These are phyloP conservation scores for Lottia gigantea DNA, from an alignment of 2,888 invertebrate genomes.

Conservation along the genomic window DNA sequence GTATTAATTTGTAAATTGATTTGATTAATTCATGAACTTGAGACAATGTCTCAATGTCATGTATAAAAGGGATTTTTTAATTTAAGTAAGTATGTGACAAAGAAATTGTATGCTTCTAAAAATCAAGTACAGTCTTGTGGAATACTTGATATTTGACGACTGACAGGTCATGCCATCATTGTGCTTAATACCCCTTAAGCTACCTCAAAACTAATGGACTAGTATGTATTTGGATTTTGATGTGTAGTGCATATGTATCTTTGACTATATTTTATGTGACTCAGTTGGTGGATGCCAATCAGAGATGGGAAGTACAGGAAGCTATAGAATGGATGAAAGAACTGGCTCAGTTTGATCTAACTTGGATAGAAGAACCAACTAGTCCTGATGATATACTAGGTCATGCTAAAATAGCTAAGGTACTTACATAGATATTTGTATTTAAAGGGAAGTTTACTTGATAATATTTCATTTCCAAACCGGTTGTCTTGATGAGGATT, in stretches of 20 bases:
- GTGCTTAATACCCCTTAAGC: background rate
- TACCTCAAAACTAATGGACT: background rate
- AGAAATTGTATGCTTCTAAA: no score
- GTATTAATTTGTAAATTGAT: no score
- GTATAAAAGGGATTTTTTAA: no score
- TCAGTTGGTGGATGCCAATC: constrained; percentile 72
- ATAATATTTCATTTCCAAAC: background rate
- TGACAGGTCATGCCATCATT: background rate
- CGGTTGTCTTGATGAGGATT: no score
- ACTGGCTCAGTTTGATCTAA: constrained; percentile 78
- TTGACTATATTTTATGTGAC: background rate
- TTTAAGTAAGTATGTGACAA: no score
- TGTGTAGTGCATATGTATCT: background rate
- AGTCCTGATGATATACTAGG: constrained; percentile 92
- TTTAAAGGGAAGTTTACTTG: no score
- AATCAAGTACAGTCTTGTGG: no score
- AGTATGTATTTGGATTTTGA: background rate
- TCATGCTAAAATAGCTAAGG: constrained; percentile 82
- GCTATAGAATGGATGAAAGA: constrained; percentile 88
- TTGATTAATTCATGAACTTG: no score
- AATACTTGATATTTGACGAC: no score
- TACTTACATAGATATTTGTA: constrained; percentile 50
- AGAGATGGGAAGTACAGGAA: constrained; percentile 82
- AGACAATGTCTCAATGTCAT: no score
- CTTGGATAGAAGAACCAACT: constrained; percentile 95